Evolutionary conservation across 2,113 vertebrate species (phyloP).

Genomic region (Neofelis nebulosa): DNA sequence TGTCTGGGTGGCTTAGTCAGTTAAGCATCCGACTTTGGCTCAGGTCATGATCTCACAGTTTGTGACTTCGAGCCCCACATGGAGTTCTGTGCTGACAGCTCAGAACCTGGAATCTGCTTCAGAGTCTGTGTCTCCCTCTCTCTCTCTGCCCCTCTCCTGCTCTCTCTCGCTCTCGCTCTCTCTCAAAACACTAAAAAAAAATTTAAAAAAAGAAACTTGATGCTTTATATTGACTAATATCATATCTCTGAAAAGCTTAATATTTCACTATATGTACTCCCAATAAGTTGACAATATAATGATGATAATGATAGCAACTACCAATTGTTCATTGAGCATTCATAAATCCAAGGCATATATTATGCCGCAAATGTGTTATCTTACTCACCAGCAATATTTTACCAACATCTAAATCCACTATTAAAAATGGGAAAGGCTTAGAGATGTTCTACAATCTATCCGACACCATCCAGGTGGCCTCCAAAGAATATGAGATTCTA

Average conservation of each 20-base stretch:
- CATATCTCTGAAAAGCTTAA: slow-evolving; percentile 10
- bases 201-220: background rate
- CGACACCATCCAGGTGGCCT: background rate
- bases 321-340: background rate
- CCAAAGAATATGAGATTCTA: background rate
- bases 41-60: too few relatives aligned
- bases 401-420: background rate
- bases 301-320: background rate
- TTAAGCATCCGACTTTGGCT: too few relatives aligned
- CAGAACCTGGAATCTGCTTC: too few relatives aligned
- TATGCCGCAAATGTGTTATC: background rate
- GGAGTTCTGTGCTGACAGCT: too few relatives aligned
- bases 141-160: too few relatives aligned
- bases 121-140: too few relatives aligned
- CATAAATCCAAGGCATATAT: background rate
- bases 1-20: too few relatives aligned
- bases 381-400: background rate
- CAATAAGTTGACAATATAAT: background rate
- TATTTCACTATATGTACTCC: background rate
- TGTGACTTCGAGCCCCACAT: too few relatives aligned
- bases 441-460: background rate
- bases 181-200: background rate
- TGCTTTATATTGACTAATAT: background rate
- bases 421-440: background rate
- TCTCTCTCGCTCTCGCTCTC: too few relatives aligned